Evolutionary conservation across 2,888 invertebrate species (phyloP), one percentile per base, ranked within the genome.

Genomic region (Aricia artaxerxes): DNA sequence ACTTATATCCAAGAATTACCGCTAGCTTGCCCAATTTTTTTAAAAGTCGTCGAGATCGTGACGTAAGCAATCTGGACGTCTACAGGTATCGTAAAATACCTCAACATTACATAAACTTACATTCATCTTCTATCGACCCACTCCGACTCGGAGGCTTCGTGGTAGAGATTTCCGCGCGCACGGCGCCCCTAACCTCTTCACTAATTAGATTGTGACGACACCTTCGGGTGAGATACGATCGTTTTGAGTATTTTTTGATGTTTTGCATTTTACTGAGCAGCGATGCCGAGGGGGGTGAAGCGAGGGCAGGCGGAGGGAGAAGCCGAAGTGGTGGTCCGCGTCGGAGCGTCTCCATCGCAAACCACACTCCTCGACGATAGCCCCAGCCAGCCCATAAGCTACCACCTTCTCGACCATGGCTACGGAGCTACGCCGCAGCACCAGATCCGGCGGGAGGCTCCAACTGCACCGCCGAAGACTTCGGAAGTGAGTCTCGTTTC

Each of bases 361-460:
- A 94, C 92, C 88, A 95, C 93, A 83, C 90, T 94, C 83, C 86
- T 93, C 85, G 93, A 93, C 79, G 94, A 94, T 86, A 94, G 94
- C 89, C 94, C 94, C 83, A 90, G 92, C 86, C 94, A 95, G 88
- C 91, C 95, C 85, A 93, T 95, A 86, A 97, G 96, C 92, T 97
- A 97, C 84, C 97, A 98, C 92, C 95, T 98, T 85, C 95, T 97
- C 85, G 98, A 98, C 91, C 98, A 98, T 89, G 97, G 97, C 85
- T 98, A 98, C 93, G 97, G 97, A 84, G 97, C 97, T 86, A 97
- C 97, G 83, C 97, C 97, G 82, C 96, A 96, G 88, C 96, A 96
- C 85, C 96, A 96, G 90, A 95, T 96, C 84, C 94, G 95, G 86
- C 94, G 95, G 82, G 95, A 95, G 91, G 95, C 92, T 87, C 95